phyloP scores from a whole-genome alignment of 2,113 vertebrate species.

The Rhinichthys klamathensis region DNA sequence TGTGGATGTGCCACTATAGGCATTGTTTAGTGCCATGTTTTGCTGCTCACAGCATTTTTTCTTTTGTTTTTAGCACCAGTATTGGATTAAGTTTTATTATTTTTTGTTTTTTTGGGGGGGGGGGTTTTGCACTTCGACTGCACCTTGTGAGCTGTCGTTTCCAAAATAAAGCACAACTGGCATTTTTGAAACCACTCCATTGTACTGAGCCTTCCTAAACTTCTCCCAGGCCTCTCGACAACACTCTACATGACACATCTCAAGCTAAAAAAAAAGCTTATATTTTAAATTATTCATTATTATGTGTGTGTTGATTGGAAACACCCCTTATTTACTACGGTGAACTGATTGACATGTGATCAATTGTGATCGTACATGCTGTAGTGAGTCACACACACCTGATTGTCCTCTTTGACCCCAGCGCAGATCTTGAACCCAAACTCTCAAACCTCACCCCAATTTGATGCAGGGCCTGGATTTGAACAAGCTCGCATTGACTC shows the following conservation, averaged over 20 bases:
- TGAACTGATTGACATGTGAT: not conserved
- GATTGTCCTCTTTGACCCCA: conserved; percentile 33
- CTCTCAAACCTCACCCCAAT: conserved; percentile 40
- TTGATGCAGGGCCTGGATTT: conserved; percentile 41
- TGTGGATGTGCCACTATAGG: no score
- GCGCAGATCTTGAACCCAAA: conserved; percentile 14
- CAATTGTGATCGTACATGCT: not conserved
- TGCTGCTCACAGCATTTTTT: no score
- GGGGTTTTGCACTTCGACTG: no score
- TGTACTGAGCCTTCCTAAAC: no score
- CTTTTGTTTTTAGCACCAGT: no score
- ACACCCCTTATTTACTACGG: not conserved
- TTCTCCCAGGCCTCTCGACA: no score
- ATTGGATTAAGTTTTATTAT: no score
- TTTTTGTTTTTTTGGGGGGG: no score
- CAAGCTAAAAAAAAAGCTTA: not conserved
- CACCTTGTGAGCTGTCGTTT: no score
- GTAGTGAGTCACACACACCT: not conserved
- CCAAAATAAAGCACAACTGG: no score
- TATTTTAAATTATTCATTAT: not conserved
- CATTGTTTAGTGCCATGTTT: no score
- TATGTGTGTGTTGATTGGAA: not conserved
- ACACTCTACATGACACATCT: not conserved
- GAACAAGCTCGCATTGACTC: conserved; percentile 70
- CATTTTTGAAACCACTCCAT: no score